A percentile compares a stretch with the other conserved stretches of the same genome.
Conservation (phyloP, 1,140 invertebrate species). For the Eubasilissa regina region DNA sequence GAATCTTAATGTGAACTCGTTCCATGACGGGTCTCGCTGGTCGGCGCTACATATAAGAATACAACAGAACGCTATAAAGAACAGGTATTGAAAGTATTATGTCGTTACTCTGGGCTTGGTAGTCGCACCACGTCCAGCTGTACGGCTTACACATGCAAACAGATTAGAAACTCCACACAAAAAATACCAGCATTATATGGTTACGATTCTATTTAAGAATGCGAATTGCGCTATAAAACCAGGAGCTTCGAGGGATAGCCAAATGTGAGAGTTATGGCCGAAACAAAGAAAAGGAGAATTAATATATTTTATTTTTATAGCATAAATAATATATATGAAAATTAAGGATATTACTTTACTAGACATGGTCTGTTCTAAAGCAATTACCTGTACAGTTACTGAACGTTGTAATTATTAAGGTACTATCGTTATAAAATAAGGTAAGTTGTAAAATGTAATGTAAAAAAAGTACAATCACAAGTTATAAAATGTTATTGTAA, state of each 20-base stretch:
- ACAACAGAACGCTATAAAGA: background rate
- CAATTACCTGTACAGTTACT: no score
- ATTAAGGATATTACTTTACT: no score
- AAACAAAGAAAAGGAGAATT: background rate
- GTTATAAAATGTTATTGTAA: no score
- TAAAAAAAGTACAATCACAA: no score
- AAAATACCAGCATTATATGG: background rate
- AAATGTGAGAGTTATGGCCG: background rate
- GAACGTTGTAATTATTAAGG: no score
- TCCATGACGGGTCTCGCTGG: no score
- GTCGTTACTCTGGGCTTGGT: slow-evolving; percentile 25
- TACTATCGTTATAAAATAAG: no score
- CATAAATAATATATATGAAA: no score
- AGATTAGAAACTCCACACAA: background rate
- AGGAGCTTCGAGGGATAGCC: background rate
- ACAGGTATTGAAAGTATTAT: slow-evolving; percentile 33
- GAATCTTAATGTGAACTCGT: no score
- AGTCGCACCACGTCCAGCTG: slow-evolving; percentile 5
- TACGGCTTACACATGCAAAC: slow-evolving; percentile 5
- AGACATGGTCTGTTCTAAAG: no score
- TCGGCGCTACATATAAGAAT: no score
- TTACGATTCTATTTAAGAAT: background rate
- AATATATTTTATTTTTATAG: background rate
- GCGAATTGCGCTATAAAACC: background rate
- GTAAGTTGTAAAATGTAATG: no score